phyloP scores from a whole-genome alignment of 2,888 invertebrate species.

The Cactoblastis cactorum region DNA sequence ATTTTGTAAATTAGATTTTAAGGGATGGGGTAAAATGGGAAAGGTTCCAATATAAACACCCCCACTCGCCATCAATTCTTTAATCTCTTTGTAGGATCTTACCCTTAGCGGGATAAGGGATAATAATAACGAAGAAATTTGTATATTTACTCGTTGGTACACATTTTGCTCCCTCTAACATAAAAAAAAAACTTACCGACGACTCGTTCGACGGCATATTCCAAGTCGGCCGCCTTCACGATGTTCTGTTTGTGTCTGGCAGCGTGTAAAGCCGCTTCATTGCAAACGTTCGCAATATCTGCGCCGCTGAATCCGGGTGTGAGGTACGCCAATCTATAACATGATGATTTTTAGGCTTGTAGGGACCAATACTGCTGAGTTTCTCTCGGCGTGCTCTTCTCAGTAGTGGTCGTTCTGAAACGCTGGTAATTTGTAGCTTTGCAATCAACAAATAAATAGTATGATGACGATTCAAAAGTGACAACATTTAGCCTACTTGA shows the following conservation, averaged over 20 bases:
- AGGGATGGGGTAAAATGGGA: background rate
- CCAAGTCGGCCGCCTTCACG: slow-evolving; percentile 87
- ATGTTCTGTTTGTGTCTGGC: slow-evolving; percentile 87
- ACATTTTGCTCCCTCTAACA: no score
- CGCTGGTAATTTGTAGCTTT: no score
- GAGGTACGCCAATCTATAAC: slow-evolving; percentile 77
- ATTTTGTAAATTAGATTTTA: no score
- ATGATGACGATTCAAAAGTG: no score
- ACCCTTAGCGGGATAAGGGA: background rate
- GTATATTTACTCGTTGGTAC: no score
- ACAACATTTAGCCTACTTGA: no score
- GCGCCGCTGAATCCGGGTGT: slow-evolving; percentile 97
- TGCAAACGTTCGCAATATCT: slow-evolving; percentile 98
- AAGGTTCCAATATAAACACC: background rate
- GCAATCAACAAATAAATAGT: no score
- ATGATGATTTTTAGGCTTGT: background rate
- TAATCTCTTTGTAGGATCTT: background rate
- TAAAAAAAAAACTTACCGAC: slow-evolving; percentile 78
- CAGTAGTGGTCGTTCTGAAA: no score
- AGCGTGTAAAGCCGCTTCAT: slow-evolving; percentile 98
- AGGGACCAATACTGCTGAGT: no score
- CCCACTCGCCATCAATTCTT: background rate
- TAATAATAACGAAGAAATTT: background rate
- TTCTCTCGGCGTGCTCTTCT: no score
- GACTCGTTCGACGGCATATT: slow-evolving; percentile 96